Conservation (phyloP, 1,140 invertebrate genomes). For the Nymphalis io region DNA sequence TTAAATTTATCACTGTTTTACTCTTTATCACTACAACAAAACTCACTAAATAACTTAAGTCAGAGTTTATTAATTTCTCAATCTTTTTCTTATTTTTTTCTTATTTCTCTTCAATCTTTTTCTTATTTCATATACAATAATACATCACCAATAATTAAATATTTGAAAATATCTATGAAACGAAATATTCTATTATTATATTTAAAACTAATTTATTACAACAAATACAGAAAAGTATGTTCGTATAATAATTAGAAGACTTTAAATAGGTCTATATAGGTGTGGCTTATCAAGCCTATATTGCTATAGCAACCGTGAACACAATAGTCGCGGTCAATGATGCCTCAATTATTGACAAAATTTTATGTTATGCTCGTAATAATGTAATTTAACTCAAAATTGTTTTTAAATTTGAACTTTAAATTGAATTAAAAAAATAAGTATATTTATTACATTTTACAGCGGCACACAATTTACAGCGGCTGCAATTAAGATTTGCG, state of each 20-base stretch:
- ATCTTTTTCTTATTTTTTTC: no score
- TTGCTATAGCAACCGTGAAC: slow-evolving; percentile 62
- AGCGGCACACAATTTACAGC: no score
- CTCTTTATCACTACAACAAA: neutral
- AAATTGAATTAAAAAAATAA: neutral
- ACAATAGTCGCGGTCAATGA: slow-evolving; percentile 37
- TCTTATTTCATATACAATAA: no score
- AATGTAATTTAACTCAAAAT: neutral
- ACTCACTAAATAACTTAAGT: neutral
- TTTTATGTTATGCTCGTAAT: slow-evolving; percentile 11
- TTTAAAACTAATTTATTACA: neutral
- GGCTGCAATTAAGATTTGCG: no score
- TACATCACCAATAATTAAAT: no score
- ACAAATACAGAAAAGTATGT: slow-evolving; percentile 12
- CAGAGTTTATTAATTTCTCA: no score
- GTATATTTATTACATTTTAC: no score
- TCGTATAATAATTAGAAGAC: slow-evolving; percentile 25
- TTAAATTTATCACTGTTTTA: neutral
- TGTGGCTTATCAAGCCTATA: slow-evolving; percentile 61
- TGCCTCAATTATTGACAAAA: slow-evolving; percentile 30
- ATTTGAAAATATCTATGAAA: neutral
- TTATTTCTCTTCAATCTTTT: neutral
- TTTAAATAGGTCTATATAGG: slow-evolving; percentile 52
- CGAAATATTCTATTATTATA: neutral
- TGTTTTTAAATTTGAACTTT: neutral